Evolutionary conservation across 2,888 invertebrate genomes (phyloP).

Genomic region (Diadegma fenestrale): DNA sequence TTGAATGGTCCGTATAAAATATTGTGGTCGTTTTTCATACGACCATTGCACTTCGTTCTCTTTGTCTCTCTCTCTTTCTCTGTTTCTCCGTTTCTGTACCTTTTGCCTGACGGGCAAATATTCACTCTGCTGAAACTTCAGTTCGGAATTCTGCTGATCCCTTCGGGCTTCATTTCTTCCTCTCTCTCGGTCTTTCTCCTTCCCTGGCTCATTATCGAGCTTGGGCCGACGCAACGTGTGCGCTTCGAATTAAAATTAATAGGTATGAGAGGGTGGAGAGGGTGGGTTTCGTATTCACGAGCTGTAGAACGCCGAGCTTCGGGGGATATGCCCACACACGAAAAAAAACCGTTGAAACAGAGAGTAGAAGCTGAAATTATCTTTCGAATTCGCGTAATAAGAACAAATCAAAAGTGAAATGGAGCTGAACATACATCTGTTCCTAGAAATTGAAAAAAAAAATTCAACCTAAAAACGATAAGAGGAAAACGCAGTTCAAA

Average conservation of each 20-base stretch:
- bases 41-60: conserved; percentile 39
- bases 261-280: conserved; percentile 48
- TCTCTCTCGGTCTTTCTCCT: conserved; percentile 26
- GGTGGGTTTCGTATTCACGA: conserved; percentile 39
- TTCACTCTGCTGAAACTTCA: conserved; percentile 76
- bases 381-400: conserved; percentile 25
- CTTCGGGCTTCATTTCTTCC: conserved; percentile 70
- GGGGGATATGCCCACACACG: conserved; percentile 43
- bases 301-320: conserved; percentile 44
- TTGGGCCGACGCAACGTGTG: conserved; percentile 69
- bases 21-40: conserved; percentile 55
- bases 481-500: neutral
- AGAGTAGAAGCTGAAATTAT: conserved; percentile 41
- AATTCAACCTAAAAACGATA: neutral
- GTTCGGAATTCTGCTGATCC: conserved; percentile 77
- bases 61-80: conserved; percentile 16
- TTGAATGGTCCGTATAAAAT: conserved; percentile 45
- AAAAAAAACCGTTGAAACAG: neutral
- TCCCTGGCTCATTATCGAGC: conserved; percentile 74
- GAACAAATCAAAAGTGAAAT: conserved; percentile 21
- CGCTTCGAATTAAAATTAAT: conserved; percentile 69
- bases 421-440: conserved; percentile 22
- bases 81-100: neutral
- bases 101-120: conserved; percentile 75
- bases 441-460: neutral